Evolutionary conservation across 2,113 vertebrate genomes (phyloP).

Genomic region (Tupaia tana): DNA sequence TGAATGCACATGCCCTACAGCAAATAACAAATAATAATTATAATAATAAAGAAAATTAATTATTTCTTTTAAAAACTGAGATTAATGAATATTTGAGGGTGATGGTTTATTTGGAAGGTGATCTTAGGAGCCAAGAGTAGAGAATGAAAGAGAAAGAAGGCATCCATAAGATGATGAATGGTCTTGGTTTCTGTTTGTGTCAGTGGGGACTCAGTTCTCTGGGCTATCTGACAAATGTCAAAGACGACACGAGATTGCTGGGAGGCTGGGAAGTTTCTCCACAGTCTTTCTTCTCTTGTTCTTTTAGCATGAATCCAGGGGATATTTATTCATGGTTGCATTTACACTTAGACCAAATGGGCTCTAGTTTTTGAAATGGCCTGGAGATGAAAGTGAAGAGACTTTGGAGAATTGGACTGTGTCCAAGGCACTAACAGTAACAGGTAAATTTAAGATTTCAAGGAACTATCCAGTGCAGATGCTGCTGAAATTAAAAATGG

Average conservation of each 20-base stretch:
- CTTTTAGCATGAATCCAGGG: neutral
- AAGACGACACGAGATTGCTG: neutral
- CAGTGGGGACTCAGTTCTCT: accelerated
- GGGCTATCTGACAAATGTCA: neutral
- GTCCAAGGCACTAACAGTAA: neutral
- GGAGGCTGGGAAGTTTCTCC: neutral
- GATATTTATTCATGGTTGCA: neutral
- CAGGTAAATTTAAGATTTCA: neutral
- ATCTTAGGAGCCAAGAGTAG: neutral
- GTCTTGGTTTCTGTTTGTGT: neutral
- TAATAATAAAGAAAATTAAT: too few relatives aligned
- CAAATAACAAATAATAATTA: too few relatives aligned
- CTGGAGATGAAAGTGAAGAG: neutral
- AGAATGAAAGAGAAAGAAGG: neutral
- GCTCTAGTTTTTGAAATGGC: neutral
- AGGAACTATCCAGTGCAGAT: neutral
- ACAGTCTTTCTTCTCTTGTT: neutral
- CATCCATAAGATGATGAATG: neutral
- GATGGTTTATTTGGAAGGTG: neutral
- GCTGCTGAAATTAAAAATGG: neutral
- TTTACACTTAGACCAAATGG: accelerated
- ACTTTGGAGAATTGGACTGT: neutral
- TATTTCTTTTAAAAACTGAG: too few relatives aligned
- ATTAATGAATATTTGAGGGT: neutral
- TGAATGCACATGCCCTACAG: too few relatives aligned